Base-by-base conservation (phyloP, 2,888 invertebrate species). In the Archips crataeganus region DNA sequence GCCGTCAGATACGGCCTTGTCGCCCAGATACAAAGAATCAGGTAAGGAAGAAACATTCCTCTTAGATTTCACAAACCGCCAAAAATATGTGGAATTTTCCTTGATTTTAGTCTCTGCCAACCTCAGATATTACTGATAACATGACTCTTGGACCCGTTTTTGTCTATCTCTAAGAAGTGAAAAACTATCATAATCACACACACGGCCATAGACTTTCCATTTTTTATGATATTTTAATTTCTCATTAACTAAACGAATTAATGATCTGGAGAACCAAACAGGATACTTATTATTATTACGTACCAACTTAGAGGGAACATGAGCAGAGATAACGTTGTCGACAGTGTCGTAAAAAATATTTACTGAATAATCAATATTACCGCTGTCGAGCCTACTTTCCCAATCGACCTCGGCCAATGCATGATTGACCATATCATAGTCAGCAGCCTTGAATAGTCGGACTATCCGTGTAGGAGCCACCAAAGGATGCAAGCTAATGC, bases 201-300 rank as follows among this genome's bases (percentile, higher is more conserved):
- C 13, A 10, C 69, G 60, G n/a, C 68, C 68, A 54, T 75, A 75
- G 1, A 8, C 59, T 67, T 76, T 74, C 71, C 69, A 74, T 57
- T 69, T 69, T 45, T 59, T 47, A 45, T 70, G 71, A 47, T 45
- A 68, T 63, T 71, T 71, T 10, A 34, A 8, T 65, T 75, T 74
- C 4, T 75, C 74, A 8, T 71, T 68, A 23, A 42, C 45, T 6
- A 74, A n/a, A 39, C 70, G 67, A 0, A 67, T 59, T 3, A 75
- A 63, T 2, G 73, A 47, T 11, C 45, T 64, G 1, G 42, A 68
- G 34, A 62, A 71, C 75, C 75, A 76, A 0, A 71, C 74, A 4
- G 74, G 71, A 57, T 57, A 73, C 13, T 23, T 73, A 15, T 2
- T 51, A 60, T 45, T 65, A 45, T 65, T 59, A 32, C 54, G 23